Evolutionary conservation across 92 coral and sea anemone species (phyloP), one percentile per base, ranked within the genome.

Genomic region (Zoanthus gigantus): DNA sequence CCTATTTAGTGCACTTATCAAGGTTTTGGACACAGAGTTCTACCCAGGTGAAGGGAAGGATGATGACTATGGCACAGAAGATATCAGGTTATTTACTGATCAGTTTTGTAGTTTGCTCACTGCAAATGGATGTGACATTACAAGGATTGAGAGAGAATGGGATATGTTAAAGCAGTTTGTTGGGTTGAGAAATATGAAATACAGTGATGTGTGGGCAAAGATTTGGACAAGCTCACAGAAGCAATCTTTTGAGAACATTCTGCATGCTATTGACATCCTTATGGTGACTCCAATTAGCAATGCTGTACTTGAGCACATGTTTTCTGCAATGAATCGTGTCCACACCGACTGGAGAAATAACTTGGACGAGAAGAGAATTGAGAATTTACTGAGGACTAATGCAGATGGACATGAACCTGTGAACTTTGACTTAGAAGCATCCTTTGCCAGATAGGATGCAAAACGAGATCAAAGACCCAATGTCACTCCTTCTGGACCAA

Each of bases 1-100:
- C 65, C 44, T 89, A 90, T 89, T 89, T 80, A 61, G 53, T 58
- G 91, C 87, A 28, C 91, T 88, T 54, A 88, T 82, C 6, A 85
- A 89, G 54, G 61, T 90, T 42, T 52, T 88, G 52, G 90, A 88
- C 71, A 79, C 84, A 29, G 84, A 79, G 50, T 23, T 79, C 52
- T 79, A 79, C 50, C 84, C 84, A 79, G 0, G 50, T 29, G 84
- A 16, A 58, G 84, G 52, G 50, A 8, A 7, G 0, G 71, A 79
- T 32, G 52, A 79, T 79, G 77, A 2, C 1, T 74, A 88, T 69
- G 91, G 91, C 60, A 5, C 17, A 82, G 88, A 88, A 0, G 91
- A 82, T 79, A 15, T 82, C 71, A 88, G 86, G 72, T 17, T 67
- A 42, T 72, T 82, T 81, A 37, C 37, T 72, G 66, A 88, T 0